Evolutionary conservation across 2,113 vertebrate genomes (phyloP).

Genomic region (Xiphorhynchus elegans): DNA sequence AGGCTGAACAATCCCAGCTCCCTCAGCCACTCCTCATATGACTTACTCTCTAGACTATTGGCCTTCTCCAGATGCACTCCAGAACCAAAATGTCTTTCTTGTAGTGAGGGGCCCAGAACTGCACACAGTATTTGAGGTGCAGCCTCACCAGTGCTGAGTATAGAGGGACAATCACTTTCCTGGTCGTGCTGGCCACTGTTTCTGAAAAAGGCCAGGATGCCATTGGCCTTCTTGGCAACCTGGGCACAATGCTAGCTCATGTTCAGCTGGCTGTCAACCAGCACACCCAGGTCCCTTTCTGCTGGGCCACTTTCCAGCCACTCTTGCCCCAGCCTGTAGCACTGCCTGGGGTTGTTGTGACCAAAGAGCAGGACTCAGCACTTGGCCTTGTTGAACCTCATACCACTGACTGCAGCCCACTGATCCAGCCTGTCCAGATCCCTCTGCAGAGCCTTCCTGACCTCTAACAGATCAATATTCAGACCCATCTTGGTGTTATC

Average conservation of each 20-base stretch:
- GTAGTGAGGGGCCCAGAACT: neutral
- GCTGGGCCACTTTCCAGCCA: neutral
- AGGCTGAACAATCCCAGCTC: neutral
- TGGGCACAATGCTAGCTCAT: neutral
- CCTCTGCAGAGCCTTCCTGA: neutral
- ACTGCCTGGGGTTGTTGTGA: neutral
- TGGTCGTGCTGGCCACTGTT: neutral
- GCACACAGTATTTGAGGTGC: neutral
- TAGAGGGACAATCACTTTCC: neutral
- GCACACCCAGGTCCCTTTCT: neutral
- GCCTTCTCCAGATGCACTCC: neutral
- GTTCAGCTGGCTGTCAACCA: neutral
- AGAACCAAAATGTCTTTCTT: neutral
- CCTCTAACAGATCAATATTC: neutral
- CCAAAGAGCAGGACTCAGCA: neutral
- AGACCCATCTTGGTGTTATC: rapidly evolving
- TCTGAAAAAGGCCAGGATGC: neutral
- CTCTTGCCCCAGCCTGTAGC: neutral
- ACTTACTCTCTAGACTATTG: neutral
- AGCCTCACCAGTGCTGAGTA: rapidly evolving
- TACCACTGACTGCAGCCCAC: rapidly evolving
- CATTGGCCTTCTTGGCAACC: neutral
- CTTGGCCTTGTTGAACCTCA: neutral
- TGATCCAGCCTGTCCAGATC: neutral
- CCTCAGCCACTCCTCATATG: neutral